Evolutionary conservation across 2,888 invertebrate genomes (phyloP).

Genomic region (Cephus runcator): DNA sequence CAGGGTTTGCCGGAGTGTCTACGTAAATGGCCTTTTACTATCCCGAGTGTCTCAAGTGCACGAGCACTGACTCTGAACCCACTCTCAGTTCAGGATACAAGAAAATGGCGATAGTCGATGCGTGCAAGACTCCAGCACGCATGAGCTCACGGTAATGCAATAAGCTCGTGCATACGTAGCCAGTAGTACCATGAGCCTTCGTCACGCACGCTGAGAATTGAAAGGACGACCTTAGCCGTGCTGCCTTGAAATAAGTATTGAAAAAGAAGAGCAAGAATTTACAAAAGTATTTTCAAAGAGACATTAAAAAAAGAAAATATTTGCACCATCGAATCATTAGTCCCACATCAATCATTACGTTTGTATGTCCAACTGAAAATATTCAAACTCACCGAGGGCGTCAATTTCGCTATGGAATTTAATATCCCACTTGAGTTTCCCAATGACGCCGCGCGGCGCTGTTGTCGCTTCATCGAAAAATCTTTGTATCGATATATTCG

Average conservation of each 20-base stretch:
- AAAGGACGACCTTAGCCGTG: neutral
- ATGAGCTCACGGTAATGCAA: neutral
- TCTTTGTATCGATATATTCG: neutral
- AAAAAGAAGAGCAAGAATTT: neutral
- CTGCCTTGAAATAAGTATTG: too few species aligned
- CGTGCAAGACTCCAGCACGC: neutral
- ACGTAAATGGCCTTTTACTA: neutral
- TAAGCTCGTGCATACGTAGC: neutral
- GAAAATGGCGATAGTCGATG: neutral
- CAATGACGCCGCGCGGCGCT: neutral
- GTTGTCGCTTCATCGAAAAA: neutral
- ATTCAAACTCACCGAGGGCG: neutral
- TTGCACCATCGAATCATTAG: neutral
- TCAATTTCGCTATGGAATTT: neutral
- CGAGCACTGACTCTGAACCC: neutral
- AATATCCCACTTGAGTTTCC: neutral
- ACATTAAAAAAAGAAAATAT: neutral
- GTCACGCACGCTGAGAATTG: neutral
- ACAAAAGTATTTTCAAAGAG: neutral
- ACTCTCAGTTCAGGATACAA: neutral
- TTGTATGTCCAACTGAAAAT: neutral
- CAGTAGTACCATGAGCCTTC: neutral
- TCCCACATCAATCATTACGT: neutral
- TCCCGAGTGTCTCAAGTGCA: neutral
- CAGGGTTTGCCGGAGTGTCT: neutral